Evolutionary conservation across 2,888 invertebrate species (phyloP).

Genomic region (Ochropleura plecta): DNA sequence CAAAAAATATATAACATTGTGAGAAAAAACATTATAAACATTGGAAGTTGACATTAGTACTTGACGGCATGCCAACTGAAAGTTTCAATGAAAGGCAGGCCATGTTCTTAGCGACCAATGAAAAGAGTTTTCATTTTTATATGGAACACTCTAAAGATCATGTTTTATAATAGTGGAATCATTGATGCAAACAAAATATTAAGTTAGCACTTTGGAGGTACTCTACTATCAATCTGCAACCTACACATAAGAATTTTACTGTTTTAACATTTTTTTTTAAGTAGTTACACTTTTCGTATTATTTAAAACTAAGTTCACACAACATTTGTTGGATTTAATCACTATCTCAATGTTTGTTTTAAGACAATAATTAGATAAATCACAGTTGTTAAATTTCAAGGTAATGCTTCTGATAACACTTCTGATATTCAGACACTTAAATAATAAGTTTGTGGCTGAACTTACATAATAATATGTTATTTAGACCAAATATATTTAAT

Average conservation of each 20-base stretch:
- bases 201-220: too few relatives aligned
- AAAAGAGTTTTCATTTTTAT: background rate
- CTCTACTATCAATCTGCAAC: too few relatives aligned
- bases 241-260: background rate
- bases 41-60: background rate
- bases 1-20: background rate
- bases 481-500: too few relatives aligned
- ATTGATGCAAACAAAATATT: background rate
- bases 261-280: too few relatives aligned
- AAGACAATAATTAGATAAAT: background rate
- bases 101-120: background rate
- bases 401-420: background rate
- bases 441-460: too few relatives aligned
- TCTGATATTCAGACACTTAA: background rate
- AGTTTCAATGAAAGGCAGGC: background rate
- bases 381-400: conserved; percentile 2
- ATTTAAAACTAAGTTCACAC: background rate
- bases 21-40: background rate
- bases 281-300: too few relatives aligned
- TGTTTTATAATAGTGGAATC: background rate
- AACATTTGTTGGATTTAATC: background rate
- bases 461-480: too few relatives aligned
- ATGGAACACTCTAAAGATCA: too few relatives aligned
- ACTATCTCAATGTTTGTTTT: conserved; percentile 2
- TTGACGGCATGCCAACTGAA: background rate